Percentiles rank a stretch among this genome's conserved stretches.
These are phyloP conservation scores for Rhabdomys pumilio DNA, from an alignment of 2,797 vertebrate species.

Conservation along the genomic window DNA sequence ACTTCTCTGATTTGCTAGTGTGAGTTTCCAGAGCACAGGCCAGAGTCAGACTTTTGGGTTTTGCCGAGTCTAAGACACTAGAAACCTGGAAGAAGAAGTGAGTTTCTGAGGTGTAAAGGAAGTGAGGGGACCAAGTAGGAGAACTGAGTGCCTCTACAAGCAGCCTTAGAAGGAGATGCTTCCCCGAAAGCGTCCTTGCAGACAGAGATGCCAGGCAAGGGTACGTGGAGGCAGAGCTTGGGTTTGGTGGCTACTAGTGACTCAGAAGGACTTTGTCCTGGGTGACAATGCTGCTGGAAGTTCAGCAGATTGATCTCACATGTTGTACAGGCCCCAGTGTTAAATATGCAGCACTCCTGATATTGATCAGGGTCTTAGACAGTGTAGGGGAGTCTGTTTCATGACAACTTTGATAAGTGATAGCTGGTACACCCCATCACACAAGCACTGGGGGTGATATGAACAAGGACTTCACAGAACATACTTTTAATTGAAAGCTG, in stretches of 20 bases:
- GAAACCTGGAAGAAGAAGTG: conserved; percentile 4
- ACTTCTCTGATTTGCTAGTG: not conserved
- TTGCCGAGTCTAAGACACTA: not conserved
- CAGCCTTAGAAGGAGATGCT: not conserved
- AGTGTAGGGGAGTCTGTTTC: not conserved
- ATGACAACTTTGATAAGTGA: conserved; percentile 72
- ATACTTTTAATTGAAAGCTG: conserved; percentile 71
- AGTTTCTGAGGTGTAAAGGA: not conserved
- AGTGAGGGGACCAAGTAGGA: not conserved
- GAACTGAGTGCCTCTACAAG: not conserved
- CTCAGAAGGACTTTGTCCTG: conserved; percentile 72
- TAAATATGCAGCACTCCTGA: conserved; percentile 47
- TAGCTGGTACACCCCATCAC: conserved; percentile 56
- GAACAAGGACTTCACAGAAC: conserved; percentile 59
- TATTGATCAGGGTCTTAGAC: not conserved
- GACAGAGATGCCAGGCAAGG: not conserved
- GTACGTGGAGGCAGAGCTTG: not conserved
- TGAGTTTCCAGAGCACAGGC: not conserved
- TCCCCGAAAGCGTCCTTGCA: conserved; percentile 8
- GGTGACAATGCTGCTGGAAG: conserved; percentile 61
- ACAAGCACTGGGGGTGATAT: conserved; percentile 13
- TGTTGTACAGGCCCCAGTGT: conserved; percentile 58
- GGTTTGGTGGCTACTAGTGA: conserved; percentile 44
- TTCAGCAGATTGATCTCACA: conserved; percentile 68
- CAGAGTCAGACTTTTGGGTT: not conserved